phyloP scores from a whole-genome alignment of 2,888 invertebrate species.

The Heliconius sara region DNA sequence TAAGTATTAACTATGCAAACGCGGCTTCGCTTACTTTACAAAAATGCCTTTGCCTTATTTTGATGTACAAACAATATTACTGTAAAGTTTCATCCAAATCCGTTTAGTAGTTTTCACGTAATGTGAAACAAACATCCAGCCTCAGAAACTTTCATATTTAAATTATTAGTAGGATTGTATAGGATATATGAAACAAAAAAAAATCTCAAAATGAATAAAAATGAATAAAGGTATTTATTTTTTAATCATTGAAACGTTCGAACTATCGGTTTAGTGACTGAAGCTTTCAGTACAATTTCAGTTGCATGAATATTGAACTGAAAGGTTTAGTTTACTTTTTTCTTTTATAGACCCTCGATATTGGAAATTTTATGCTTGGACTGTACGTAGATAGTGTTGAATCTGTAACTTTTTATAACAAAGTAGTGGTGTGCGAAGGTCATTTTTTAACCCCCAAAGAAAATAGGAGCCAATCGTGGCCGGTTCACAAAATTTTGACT shows the following conservation, averaged over 20 bases:
- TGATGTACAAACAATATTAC: no score
- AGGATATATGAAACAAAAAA: neutral
- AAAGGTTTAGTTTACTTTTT: conserved; percentile 8
- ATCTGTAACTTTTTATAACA: neutral
- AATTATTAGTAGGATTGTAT: fast-evolving
- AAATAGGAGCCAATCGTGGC: no score
- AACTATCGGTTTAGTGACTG: neutral
- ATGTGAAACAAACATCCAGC: no score
- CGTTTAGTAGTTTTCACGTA: no score
- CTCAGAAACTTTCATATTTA: no score
- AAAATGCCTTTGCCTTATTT: no score
- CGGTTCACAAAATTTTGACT: no score
- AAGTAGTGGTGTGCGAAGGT: neutral
- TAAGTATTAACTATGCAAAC: no score
- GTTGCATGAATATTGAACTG: conserved; percentile 8
- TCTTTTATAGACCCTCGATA: conserved; percentile 3
- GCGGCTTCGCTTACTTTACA: no score
- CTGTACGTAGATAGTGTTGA: neutral
- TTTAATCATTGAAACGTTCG: neutral
- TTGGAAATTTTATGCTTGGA: neutral
- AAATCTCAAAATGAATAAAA: neutral
- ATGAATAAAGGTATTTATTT: neutral
- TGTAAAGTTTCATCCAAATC: no score
- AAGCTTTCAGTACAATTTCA: conserved; percentile 17
- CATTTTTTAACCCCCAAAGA: neutral